Evolutionary conservation across 2,888 invertebrate species (phyloP).

Genomic region (Laspeyria flexula): DNA sequence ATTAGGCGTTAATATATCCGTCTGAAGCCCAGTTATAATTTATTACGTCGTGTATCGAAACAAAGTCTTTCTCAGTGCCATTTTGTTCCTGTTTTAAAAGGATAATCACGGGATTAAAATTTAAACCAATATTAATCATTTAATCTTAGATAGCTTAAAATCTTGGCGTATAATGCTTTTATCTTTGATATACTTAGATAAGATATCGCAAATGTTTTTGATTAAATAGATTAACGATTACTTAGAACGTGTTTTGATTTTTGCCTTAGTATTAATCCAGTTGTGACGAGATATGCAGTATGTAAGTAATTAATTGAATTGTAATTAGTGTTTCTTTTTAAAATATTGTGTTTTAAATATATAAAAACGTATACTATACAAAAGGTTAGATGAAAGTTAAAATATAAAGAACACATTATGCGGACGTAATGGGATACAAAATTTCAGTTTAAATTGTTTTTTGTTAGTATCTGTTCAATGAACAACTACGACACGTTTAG

Average conservation of each 20-base stretch:
- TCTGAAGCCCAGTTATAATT: constrained; percentile 10
- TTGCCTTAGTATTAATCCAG: constrained; percentile 22
- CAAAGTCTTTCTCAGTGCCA: background rate
- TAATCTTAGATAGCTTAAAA: constrained; percentile 27
- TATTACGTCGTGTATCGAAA: background rate
- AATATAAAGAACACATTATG: too few relatives aligned
- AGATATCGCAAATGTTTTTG: constrained; percentile 26
- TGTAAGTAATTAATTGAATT: constrained; percentile 10
- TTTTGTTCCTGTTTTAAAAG: constrained; percentile 15
- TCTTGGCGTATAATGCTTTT: constrained; percentile 22
- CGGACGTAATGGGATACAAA: too few relatives aligned
- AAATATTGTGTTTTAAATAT: too few relatives aligned
- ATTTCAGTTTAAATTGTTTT: too few relatives aligned
- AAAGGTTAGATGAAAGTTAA: too few relatives aligned
- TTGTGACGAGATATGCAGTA: constrained; percentile 9
- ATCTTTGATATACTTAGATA: constrained; percentile 36
- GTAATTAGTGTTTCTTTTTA: too few relatives aligned
- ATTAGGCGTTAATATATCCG: constrained; percentile 29
- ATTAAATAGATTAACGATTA: constrained; percentile 44
- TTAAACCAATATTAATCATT: constrained; percentile 28
- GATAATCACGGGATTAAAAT: constrained; percentile 41
- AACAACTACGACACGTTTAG: too few relatives aligned
- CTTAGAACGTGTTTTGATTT: constrained; percentile 37
- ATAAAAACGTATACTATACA: too few relatives aligned
- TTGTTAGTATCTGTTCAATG: too few relatives aligned